phyloP scores from a whole-genome alignment of 2,888 invertebrate species.

The Protophormia terraenovae region DNA sequence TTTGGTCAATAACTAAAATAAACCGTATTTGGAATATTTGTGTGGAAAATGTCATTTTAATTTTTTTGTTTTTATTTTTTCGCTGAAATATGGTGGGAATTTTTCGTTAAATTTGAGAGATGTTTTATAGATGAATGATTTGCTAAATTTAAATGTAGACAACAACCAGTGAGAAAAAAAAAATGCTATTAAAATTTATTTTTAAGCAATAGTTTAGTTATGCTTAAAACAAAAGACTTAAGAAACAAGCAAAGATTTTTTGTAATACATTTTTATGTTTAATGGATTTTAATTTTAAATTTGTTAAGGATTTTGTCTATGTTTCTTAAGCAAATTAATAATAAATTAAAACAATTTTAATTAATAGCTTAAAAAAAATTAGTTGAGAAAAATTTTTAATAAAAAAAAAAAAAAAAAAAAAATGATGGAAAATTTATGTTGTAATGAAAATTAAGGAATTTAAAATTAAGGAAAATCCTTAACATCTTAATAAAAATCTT shows the following conservation, averaged over 20 bases:
- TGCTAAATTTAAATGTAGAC: background rate
- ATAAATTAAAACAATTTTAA: background rate
- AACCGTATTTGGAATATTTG: slow-evolving; percentile 36
- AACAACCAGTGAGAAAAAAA: no score
- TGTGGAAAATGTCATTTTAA: slow-evolving; percentile 48
- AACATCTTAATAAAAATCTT: no score
- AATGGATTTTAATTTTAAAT: no score
- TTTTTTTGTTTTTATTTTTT: background rate
- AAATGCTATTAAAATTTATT: background rate
- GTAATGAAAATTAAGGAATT: no score
- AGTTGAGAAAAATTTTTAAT: no score
- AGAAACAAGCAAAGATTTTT: background rate
- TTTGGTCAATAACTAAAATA: slow-evolving; percentile 38
- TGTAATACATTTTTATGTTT: background rate
- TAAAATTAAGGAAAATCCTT: no score
- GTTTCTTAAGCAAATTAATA: background rate
- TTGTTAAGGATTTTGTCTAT: background rate
- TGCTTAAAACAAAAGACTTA: slow-evolving; percentile 37
- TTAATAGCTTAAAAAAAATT: no score
- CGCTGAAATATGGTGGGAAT: slow-evolving; percentile 43
- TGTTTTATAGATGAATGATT: slow-evolving; percentile 20
- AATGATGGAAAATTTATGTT: no score
- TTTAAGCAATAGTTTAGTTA: background rate
- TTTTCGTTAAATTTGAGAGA: background rate
- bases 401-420: no score